Base-by-base conservation (phyloP, 2,888 invertebrate species). In the Therioaphis trifolii region DNA sequence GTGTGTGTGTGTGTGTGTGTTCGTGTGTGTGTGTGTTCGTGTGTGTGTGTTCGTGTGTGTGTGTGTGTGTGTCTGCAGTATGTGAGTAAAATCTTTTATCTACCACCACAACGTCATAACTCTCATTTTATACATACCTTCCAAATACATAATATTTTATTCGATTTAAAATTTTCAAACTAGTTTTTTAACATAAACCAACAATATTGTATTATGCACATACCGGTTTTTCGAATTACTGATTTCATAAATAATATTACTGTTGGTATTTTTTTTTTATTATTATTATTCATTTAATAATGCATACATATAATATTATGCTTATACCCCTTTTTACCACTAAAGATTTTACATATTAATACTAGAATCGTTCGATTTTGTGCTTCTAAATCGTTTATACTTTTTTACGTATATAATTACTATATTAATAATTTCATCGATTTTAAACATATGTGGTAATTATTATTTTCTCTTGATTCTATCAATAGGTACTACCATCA, bases 191-290 rank as follows among this genome's bases (percentile, higher is more conserved):
- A 74, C 29, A 52, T 35, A 58, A 35, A 74, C 72, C 72, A 29
- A 43, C 72, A 58, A 21, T 35, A 52, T 72, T 35, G n/a, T 29
- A 49, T 29, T 52, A 35, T 61, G 27, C 7, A 15, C 15, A 55
- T 75, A 75, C 75, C 75, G 75, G 75, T 75, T 75, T 75, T 75
- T 40, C 5, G 24, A 75, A 75, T 43, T 58, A 58, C 40, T 40
- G 75, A 58, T 75, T 75, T 40, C 18, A 74, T 74, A 74, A 35
- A 49, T 21, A 49, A 71, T 71, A 49, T 35, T 55, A 35, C 55
- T 55, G 74, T 52, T 35, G 74, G 74, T 55, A 55, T 55, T 55
- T 55, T 21, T 35, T 55, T 55, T 55, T 74, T 74, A 29, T 55
- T 5, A 46, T 71, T 49, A 24, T 49, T 71, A 18, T 71, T 9